These are phyloP conservation scores for Agrypnia vestita DNA, from an alignment of 1,140 invertebrate species.

Conservation along the genomic window DNA sequence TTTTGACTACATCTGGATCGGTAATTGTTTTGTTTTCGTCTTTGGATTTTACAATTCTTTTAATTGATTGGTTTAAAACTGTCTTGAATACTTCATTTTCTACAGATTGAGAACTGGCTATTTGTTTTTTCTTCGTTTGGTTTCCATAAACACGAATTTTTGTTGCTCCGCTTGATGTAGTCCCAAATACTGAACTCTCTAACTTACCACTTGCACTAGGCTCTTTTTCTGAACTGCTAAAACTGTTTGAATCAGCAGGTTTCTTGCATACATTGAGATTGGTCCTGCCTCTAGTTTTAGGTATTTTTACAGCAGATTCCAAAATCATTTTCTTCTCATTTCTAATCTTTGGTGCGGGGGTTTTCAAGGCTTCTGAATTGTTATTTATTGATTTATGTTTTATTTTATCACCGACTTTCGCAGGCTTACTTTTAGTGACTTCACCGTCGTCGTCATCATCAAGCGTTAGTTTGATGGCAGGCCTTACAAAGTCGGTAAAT, in stretches of 20 bases:
- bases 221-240: slow-evolving; percentile 3
- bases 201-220: background rate
- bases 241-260: background rate
- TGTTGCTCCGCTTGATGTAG: background rate
- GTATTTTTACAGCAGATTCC: slow-evolving; percentile 16
- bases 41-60: slow-evolving; percentile 19
- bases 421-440: slow-evolving; percentile 10
- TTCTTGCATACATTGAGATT: slow-evolving; percentile 5
- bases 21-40: slow-evolving; percentile 4
- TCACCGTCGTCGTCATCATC: slow-evolving; percentile 50
- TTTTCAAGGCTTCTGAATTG: background rate
- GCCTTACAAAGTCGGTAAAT: slow-evolving; percentile 44
- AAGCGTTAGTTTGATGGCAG: slow-evolving; percentile 51
- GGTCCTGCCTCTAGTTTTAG: slow-evolving; percentile 11
- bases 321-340: slow-evolving; percentile 33
- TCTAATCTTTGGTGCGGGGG: slow-evolving; percentile 19
- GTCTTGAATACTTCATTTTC: slow-evolving; percentile 18
- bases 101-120: background rate
- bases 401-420: slow-evolving; percentile 6
- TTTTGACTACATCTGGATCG: slow-evolving; percentile 12
- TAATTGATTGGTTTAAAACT: background rate
- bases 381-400: background rate
- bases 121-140: slow-evolving; percentile 6
- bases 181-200: background rate
- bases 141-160: slow-evolving; percentile 38